phyloP scores from a whole-genome alignment of 2,113 vertebrate species.

The Eolophus roseicapilla region DNA sequence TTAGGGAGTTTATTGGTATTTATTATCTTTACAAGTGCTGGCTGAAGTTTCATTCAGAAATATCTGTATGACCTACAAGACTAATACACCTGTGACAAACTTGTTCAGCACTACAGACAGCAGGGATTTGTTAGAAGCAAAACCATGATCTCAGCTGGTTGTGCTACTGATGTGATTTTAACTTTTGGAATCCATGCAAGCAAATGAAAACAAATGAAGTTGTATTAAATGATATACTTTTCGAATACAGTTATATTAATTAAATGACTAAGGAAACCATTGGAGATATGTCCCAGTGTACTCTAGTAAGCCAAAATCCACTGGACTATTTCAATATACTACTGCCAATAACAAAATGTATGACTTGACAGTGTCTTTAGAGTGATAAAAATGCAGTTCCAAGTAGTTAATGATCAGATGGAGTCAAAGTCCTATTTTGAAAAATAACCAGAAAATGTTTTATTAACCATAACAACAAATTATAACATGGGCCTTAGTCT shows the following conservation, averaged over 20 bases:
- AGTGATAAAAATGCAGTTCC: neutral
- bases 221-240: neutral
- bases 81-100: neutral
- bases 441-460: neutral
- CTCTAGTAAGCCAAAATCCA: neutral
- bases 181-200: neutral
- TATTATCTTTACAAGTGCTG: neutral
- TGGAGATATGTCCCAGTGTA: neutral
- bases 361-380: neutral
- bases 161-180: neutral
- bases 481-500: neutral
- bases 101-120: neutral
- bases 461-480: neutral
- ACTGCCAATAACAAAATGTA: neutral
- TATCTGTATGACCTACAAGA: neutral
- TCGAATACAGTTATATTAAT: neutral
- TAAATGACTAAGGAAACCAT: neutral
- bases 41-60: neutral
- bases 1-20: neutral
- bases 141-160: neutral
- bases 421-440: neutral
- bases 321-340: neutral
- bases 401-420: neutral
- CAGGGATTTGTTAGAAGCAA: neutral
- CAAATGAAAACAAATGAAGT: neutral